A percentile compares a stretch with the other conserved stretches of the same genome.
Evolutionary conservation across 2,113 vertebrate species (phyloP).

Genomic region (Fregetta grallaria): DNA sequence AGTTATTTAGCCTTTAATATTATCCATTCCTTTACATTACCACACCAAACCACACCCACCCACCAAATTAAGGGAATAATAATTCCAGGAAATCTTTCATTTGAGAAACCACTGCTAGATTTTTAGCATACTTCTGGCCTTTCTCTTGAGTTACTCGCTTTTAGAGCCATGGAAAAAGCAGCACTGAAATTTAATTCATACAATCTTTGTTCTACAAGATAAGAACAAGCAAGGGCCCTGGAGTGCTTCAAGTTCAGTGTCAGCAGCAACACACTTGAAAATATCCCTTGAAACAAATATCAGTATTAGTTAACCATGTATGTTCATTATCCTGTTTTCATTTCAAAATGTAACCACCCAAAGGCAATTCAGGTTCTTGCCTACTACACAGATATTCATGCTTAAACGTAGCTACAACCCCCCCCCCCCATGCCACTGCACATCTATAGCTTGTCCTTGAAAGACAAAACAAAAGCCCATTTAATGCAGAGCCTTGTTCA

Average conservation of each 20-base stretch:
- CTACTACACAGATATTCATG: background rate
- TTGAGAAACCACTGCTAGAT: conserved; percentile 7
- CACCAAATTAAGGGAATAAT: background rate
- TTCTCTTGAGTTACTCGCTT: background rate
- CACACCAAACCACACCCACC: conserved; percentile 6
- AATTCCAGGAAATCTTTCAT: conserved; percentile 44
- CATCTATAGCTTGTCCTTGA: background rate
- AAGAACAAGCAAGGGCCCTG: background rate
- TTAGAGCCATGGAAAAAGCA: background rate
- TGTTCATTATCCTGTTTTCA: background rate
- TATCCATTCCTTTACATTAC: background rate
- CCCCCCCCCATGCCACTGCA: background rate
- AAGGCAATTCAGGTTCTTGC: background rate
- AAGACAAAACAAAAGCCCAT: background rate
- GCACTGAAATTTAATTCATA: background rate
- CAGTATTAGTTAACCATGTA: background rate
- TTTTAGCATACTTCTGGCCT: conserved; percentile 17
- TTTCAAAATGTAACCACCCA: background rate
- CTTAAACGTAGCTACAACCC: background rate
- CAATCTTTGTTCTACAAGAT: background rate
- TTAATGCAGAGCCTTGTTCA: background rate
- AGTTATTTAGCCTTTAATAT: background rate
- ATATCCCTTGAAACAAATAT: background rate
- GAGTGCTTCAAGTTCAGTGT: background rate
- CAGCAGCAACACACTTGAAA: background rate